Percentiles rank a stretch among this genome's conserved stretches.
Evolutionary conservation across 1,140 invertebrate species (phyloP).

Genomic region (Sitodiplosis mosellana): DNA sequence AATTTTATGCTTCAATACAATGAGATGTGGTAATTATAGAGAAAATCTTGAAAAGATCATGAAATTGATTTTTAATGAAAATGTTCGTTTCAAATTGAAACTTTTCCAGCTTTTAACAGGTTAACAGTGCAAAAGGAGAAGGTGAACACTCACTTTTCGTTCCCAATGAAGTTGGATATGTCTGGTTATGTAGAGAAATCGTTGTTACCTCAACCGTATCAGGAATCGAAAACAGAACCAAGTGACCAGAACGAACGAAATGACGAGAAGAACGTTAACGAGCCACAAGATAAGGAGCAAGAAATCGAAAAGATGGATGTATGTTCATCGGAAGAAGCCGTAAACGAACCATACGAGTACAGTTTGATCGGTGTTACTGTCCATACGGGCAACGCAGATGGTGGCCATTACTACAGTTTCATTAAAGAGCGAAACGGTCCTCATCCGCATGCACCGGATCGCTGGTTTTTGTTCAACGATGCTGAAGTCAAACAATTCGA

Average conservation of each 20-base stretch:
- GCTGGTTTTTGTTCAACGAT: conserved; percentile 91
- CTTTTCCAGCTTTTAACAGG: conserved; percentile 65
- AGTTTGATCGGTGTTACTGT: conserved; percentile 91
- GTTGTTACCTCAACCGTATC: conserved; percentile 72
- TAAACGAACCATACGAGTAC: conserved; percentile 52
- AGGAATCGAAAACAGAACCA: conserved; percentile 13
- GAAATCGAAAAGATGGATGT: conserved; percentile 14
- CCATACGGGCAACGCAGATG: conserved; percentile 89
- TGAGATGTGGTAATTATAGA: conserved; percentile 57
- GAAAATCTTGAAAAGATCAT: too few species aligned
- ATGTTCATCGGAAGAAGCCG: conserved; percentile 5
- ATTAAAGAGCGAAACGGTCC: conserved; percentile 63
- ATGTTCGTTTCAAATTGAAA: too few species aligned
- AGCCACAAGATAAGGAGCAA: conserved; percentile 10
- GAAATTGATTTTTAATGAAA: too few species aligned
- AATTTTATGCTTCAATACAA: conserved; percentile 90
- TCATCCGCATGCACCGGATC: conserved; percentile 42
- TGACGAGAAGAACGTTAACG: conserved; percentile 7
- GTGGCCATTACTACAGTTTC: conserved; percentile 93
- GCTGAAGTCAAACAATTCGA: conserved; percentile 93
- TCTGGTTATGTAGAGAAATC: conserved; percentile 86
- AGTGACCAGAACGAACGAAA: background rate
- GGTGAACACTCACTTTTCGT: conserved; percentile 95
- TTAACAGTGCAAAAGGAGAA: conserved; percentile 94
- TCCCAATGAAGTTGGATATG: conserved; percentile 84